Evolutionary conservation across 2,797 vertebrate species (phyloP).

Genomic region (Falco biarmicus): DNA sequence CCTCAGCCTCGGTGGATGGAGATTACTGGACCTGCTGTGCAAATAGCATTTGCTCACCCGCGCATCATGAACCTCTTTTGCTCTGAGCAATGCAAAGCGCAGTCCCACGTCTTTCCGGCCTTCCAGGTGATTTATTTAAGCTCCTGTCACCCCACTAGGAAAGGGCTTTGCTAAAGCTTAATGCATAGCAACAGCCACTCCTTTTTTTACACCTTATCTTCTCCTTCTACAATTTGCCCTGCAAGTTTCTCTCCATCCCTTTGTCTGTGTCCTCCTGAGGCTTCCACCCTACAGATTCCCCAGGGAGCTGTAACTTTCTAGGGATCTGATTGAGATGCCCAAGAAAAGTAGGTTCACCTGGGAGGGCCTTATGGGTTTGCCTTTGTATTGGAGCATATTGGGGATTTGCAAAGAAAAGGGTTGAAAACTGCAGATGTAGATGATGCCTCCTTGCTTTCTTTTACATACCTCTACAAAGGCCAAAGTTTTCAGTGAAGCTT

Average conservation of each 20-base stretch:
- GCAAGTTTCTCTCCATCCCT: background rate
- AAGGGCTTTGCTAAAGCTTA: background rate
- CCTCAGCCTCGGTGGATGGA: background rate
- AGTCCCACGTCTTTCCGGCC: background rate
- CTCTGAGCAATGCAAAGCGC: background rate
- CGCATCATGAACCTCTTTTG: background rate
- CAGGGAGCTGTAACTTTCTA: background rate
- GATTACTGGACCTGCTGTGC: fast-evolving
- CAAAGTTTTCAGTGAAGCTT: background rate
- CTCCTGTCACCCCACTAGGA: background rate
- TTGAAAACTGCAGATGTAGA: background rate
- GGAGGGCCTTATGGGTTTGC: background rate
- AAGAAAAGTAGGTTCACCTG: background rate
- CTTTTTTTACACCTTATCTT: background rate
- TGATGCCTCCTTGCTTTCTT: background rate
- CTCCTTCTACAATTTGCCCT: background rate
- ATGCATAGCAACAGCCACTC: background rate
- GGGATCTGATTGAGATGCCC: background rate
- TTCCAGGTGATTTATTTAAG: background rate
- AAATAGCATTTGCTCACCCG: fast-evolving
- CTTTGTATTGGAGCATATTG: background rate
- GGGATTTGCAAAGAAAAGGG: background rate
- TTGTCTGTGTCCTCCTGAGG: background rate
- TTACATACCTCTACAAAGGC: background rate
- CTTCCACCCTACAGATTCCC: background rate